Evolutionary conservation across 2,113 vertebrate species (phyloP).

Genomic region (Gymnogyps californianus): DNA sequence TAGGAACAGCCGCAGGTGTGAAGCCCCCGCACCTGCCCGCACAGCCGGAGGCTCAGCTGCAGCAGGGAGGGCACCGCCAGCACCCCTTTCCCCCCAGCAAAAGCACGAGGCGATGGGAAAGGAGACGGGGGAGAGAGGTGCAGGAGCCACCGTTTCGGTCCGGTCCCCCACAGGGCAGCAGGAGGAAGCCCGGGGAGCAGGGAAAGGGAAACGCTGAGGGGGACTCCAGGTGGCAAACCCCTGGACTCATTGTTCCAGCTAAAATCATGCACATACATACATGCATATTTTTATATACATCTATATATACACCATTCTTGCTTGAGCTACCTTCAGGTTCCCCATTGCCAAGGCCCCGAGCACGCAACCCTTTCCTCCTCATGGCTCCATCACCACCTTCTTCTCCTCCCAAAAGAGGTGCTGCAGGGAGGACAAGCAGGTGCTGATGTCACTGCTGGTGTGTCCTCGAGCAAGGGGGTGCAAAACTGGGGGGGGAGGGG

Average conservation of each 20-base stretch:
- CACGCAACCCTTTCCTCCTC: not conserved
- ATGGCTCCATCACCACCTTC: not conserved
- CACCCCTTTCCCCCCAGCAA: not conserved
- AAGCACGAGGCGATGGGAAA: not conserved
- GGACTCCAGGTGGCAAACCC: not conserved
- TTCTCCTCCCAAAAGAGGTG: not conserved
- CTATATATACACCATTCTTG: not conserved
- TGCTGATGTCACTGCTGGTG: not conserved
- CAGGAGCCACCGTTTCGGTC: accelerated
- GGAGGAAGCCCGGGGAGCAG: not conserved
- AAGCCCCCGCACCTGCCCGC: not conserved
- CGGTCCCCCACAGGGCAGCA: accelerated
- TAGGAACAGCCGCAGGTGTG: not conserved
- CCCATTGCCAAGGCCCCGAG: not conserved
- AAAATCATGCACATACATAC: not conserved
- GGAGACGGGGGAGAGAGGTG: not conserved
- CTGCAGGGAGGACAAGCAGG: not conserved
- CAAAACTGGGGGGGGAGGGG: not conserved
- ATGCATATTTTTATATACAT: accelerated
- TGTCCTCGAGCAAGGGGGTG: not conserved
- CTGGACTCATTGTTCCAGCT: not conserved
- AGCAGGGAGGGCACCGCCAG: not conserved
- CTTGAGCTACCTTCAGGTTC: not conserved
- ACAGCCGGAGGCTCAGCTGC: not conserved
- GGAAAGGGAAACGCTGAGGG: not conserved